These are phyloP conservation scores for Schrankia costaestrigalis DNA, from an alignment of 2,888 invertebrate species.

Conservation along the genomic window DNA sequence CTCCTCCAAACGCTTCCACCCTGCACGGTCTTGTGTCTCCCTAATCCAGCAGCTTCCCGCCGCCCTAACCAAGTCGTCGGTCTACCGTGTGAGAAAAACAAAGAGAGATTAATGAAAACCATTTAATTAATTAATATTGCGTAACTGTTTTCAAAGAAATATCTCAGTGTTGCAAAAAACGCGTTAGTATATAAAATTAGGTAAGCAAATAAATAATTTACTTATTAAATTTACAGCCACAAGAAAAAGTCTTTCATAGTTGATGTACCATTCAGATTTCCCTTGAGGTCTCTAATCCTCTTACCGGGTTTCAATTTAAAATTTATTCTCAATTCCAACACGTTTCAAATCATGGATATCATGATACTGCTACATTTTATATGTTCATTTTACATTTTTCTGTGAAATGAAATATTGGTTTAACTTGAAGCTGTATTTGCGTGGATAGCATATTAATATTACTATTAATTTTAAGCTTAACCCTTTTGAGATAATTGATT, in stretches of 20 bases:
- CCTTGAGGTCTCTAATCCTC: slow-evolving; percentile 42
- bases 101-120: no score
- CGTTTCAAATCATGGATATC: slow-evolving; percentile 29
- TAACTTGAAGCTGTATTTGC: no score
- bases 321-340: slow-evolving; percentile 39
- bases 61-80: no score
- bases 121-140: no score
- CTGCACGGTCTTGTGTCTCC: no score
- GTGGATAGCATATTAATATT: background rate
- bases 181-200: no score
- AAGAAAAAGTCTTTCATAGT: slow-evolving; percentile 34
- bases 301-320: slow-evolving; percentile 45
- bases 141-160: no score
- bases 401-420: slow-evolving; percentile 23
- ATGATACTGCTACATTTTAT: slow-evolving; percentile 23
- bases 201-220: slow-evolving; percentile 19
- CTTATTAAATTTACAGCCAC: slow-evolving; percentile 24
- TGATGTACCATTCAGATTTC: slow-evolving; percentile 45
- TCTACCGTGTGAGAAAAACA: no score
- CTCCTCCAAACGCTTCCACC: no score
- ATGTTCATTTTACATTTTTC: slow-evolving; percentile 20
- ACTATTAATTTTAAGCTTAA: background rate
- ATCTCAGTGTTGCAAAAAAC: no score
- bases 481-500: no score
- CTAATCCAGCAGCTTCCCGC: no score